Base-by-base conservation (phyloP, 2,797 vertebrate species). In the Tachyglossus aculeatus region DNA sequence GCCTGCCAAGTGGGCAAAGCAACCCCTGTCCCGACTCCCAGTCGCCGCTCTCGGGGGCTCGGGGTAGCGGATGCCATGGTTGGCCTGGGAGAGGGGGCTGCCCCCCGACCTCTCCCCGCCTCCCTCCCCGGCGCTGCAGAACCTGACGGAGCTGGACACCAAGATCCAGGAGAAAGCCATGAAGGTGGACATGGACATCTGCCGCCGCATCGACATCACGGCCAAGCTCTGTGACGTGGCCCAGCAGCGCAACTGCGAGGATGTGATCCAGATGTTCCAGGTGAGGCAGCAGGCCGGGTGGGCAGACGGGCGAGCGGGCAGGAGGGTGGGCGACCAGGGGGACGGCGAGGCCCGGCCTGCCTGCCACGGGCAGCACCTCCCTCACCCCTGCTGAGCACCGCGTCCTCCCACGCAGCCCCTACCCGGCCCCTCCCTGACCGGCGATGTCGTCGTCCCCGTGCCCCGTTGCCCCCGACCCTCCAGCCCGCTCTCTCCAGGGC, bases 181-280 rank as follows among this genome's bases (percentile, higher is more conserved):
- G 97, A 96, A 96, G 72, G 96, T 98, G 66, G 96, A 98, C 86
- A 99, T 99, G 97, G 97, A 99, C 87, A 99, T 99, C 88, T 99
- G 97, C 78, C 94, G 97, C 18, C 93, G 97, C 71, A 99, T 99
- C 0, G 97, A 99, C 64, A 99, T 99, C 93, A 99, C 97, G 0
- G 96, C 97, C 74, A 95, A 96, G 21, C 94, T 98, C 44, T 98
- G 96, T 0, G 96, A 98, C 0, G 94, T 98, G 31, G 97, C 97
- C 1, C 97, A 98, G 90, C 97, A 98, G 90, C 94, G 97, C 41
- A 98, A 98, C 94, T 98, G 96, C 2, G 96, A 97, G 77, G 96
- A 97, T 67, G 92, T 97, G 91, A 97, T 96, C 89, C 94, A 95
- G 85, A 97, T 97, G 95, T 96, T 97, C 89, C 96, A 97, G 96